Percentiles rank a stretch among this genome's conserved stretches.
These are phyloP conservation scores for Pentamera pediparva DNA, from an alignment of 53 echinoderm and acorn worm species.

Conservation along the genomic window DNA sequence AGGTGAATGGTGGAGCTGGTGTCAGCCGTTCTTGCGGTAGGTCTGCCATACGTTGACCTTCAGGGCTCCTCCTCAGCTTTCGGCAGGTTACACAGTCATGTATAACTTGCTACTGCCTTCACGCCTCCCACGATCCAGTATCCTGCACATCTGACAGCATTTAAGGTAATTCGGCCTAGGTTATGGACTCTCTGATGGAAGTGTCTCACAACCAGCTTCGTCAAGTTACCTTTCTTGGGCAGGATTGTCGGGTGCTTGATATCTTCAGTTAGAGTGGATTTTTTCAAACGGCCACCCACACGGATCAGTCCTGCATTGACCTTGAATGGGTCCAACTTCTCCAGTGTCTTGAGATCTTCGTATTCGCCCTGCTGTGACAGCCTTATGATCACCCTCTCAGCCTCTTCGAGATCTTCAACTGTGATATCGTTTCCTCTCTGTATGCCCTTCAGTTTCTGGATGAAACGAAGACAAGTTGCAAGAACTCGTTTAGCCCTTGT, in stretches of 20 bases:
- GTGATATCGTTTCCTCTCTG: not conserved
- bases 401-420: slow-evolving; percentile 1
- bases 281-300: slow-evolving; percentile 37
- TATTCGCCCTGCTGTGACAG: slow-evolving; percentile 8
- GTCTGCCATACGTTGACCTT: slow-evolving; percentile 28
- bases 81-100: slow-evolving; percentile 22
- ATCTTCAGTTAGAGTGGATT: slow-evolving; percentile 6
- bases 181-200: slow-evolving; percentile 3
- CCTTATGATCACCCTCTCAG: slow-evolving; percentile 29
- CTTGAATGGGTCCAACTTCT: slow-evolving; percentile 37
- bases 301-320: slow-evolving; percentile 30
- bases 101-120: slow-evolving; percentile 20
- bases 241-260: slow-evolving; percentile 42
- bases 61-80: slow-evolving; percentile 4
- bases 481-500: slow-evolving; percentile 19
- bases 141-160: slow-evolving; percentile 23
- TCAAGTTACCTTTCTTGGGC: slow-evolving; percentile 26
- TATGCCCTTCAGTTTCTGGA: not conserved
- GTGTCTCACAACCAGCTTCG: slow-evolving; percentile 29
- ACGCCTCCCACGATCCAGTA: slow-evolving; percentile 30
- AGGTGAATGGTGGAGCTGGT: slow-evolving; percentile 2
- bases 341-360: slow-evolving; percentile 11
- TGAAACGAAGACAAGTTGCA: slow-evolving; percentile 12
- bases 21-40: slow-evolving; percentile 4
- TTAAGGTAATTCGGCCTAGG: slow-evolving; percentile 39